Conservation (phyloP, 2,797 vertebrate species). For the Zalophus californianus region DNA sequence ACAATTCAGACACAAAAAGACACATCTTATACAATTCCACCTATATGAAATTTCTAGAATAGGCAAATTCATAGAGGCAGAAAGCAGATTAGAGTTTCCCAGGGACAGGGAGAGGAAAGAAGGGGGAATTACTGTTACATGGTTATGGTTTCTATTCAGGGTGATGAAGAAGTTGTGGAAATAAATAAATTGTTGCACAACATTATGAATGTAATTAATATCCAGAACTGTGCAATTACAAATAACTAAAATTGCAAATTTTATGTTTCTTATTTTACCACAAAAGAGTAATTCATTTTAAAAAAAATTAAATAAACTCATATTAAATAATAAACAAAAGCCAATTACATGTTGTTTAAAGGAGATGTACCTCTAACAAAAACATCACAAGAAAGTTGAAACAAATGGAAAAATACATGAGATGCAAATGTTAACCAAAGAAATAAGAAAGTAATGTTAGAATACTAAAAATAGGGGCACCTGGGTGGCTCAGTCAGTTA, state of each 20-base stretch:
- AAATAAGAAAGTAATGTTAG: background rate
- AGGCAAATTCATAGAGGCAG: background rate
- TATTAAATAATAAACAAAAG: background rate
- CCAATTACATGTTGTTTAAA: background rate
- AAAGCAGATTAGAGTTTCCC: background rate
- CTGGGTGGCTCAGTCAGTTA: background rate
- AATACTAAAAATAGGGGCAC: background rate
- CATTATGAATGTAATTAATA: background rate
- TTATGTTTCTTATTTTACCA: background rate
- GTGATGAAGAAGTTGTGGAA: background rate
- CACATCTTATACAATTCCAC: background rate
- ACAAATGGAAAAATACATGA: background rate
- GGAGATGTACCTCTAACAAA: background rate
- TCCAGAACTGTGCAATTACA: background rate
- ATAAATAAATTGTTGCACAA: background rate
- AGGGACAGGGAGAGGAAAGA: background rate
- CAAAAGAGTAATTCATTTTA: background rate
- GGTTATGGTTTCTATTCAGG: background rate
- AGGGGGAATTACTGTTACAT: background rate
- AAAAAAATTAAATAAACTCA: background rate
- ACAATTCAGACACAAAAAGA: background rate
- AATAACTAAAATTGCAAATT: background rate
- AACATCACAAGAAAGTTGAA: background rate
- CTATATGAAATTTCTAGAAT: background rate
- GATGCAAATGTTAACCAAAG: background rate